A percentile compares a stretch with the other conserved stretches of the same genome.
Conservation (phyloP, 2,797 vertebrate species). For the Centroberyx gerrardi region DNA sequence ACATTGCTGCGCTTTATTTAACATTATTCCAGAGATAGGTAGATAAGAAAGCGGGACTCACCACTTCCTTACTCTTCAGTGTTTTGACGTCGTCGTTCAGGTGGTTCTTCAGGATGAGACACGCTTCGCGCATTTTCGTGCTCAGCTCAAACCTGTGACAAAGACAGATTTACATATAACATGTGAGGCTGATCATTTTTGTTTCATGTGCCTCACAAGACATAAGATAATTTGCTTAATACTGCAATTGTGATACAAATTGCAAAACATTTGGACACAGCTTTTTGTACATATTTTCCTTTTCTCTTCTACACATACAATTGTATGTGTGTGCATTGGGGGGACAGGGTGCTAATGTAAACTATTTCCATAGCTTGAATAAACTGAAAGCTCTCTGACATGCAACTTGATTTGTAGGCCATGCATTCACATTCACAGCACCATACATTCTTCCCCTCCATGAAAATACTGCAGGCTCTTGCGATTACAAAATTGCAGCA, state of each 20-base stretch:
- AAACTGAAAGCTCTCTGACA: neutral
- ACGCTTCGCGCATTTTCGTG: conserved; percentile 94
- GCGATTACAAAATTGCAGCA: neutral
- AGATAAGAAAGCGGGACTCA: conserved; percentile 80
- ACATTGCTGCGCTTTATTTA: too few species aligned
- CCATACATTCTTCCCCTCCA: neutral
- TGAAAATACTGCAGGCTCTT: neutral
- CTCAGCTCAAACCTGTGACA: conserved; percentile 92
- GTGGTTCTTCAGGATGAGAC: conserved; percentile 90
- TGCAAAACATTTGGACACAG: neutral
- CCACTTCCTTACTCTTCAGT: conserved; percentile 91
- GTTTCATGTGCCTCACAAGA: neutral
- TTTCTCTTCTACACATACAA: neutral
- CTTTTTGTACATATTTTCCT: neutral
- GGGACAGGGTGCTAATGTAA: neutral
- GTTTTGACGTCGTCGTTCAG: conserved; percentile 84
- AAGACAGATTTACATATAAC: conserved; percentile 19
- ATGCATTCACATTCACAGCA: neutral
- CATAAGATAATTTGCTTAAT: neutral
- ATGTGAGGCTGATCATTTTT: neutral
- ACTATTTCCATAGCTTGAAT: neutral
- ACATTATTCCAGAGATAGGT: too few species aligned
- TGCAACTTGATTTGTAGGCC: neutral
- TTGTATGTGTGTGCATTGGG: neutral
- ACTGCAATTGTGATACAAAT: too few species aligned